Evolutionary conservation across 2,888 invertebrate species (phyloP).

Genomic region (Scaptomyza caliginosa): DNA sequence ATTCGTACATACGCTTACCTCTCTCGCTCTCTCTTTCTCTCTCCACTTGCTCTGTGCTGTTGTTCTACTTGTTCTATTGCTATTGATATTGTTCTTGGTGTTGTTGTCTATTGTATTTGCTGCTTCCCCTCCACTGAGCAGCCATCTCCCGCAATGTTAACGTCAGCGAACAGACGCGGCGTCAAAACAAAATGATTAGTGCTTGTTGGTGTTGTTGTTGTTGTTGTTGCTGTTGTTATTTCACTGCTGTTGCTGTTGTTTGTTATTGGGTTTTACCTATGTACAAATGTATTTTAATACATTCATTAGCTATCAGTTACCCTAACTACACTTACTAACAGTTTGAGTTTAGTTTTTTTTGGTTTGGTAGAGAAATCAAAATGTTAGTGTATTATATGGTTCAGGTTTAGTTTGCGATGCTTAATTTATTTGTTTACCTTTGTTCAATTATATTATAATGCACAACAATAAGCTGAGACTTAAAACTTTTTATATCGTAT

Average conservation of each 20-base stretch:
- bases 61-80: not conserved
- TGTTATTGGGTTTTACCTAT: slow-evolving; percentile 36
- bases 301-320: slow-evolving; percentile 1
- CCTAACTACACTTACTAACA: not conserved
- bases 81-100: not conserved
- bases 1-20: slow-evolving; percentile 12
- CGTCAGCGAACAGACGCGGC: slow-evolving; percentile 1
- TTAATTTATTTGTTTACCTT: not conserved
- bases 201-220: slow-evolving; percentile 17
- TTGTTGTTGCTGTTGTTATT: slow-evolving; percentile 15
- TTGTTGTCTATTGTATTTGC: slow-evolving; percentile 9
- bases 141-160: slow-evolving; percentile 1
- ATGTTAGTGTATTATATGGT: not conserved
- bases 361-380: not conserved
- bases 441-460: slow-evolving; percentile 3
- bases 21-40: too few species aligned
- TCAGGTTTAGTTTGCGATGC: not conserved
- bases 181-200: slow-evolving; percentile 69
- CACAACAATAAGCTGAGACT: slow-evolving; percentile 6
- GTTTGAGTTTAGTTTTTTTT: too few species aligned
- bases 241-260: slow-evolving; percentile 4
- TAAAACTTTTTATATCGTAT: not conserved
- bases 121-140: not conserved
- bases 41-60: not conserved
- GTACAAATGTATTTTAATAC: slow-evolving; percentile 18